Percentiles rank a stretch among this genome's conserved stretches.
phyloP scores from a whole-genome alignment of 2,113 vertebrate species.

The Drymodes brunneopygia region DNA sequence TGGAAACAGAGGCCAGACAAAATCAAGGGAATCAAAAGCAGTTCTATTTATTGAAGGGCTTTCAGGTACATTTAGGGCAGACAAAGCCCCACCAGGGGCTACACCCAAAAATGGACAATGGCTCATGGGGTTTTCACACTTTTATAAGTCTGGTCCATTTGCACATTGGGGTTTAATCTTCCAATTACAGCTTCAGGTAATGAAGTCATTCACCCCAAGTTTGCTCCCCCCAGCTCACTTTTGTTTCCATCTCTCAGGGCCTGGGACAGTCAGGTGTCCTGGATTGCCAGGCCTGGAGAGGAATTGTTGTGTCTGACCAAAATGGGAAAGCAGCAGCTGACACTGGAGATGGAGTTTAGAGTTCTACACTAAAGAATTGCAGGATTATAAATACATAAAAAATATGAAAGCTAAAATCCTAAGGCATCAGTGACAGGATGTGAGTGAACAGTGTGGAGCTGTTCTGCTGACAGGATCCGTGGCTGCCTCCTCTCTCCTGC shows the following conservation, averaged over 20 bases:
- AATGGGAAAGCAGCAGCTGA: not conserved
- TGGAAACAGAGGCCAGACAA: not conserved
- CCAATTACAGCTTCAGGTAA: not conserved
- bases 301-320: not conserved
- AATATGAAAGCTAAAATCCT: not conserved
- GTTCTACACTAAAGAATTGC: not conserved
- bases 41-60: not conserved
- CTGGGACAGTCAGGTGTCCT: not conserved
- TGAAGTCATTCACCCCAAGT: not conserved
- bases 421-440: accelerated
- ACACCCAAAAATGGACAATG: not conserved
- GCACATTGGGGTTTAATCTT: not conserved
- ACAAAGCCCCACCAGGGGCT: not conserved
- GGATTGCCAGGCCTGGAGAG: not conserved
- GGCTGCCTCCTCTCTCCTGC: not conserved
- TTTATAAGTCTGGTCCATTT: not conserved
- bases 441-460: accelerated
- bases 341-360: not conserved
- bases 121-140: accelerated
- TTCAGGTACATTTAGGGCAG: not conserved
- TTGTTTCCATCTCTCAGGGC: not conserved
- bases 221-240: not conserved
- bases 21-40: not conserved
- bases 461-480: not conserved
- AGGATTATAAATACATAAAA: not conserved